Conservation (phyloP, 2,888 invertebrate genomes). For the Pseudococcus viburni region DNA sequence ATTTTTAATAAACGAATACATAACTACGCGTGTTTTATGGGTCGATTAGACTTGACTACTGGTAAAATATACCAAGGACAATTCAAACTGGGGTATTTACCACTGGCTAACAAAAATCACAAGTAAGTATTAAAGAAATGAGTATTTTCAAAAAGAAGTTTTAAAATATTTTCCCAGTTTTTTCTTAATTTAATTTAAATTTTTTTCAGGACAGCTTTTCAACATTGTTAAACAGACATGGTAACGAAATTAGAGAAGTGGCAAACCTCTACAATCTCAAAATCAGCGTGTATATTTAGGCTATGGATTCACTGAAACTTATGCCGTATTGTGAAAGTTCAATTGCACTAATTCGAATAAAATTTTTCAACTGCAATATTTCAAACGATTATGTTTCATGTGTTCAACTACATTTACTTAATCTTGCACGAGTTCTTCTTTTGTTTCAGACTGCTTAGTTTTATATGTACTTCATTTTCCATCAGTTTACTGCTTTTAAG, state of each 20-base stretch:
- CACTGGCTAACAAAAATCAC: not conserved
- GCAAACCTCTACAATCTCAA: not conserved
- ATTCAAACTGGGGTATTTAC: not conserved
- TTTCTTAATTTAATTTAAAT: no score
- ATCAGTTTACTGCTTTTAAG: no score
- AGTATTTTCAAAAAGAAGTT: no score
- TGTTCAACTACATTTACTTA: no score
- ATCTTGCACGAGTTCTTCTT: no score
- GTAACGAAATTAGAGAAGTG: not conserved
- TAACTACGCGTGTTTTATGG: not conserved
- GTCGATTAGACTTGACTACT: not conserved
- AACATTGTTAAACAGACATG: not conserved
- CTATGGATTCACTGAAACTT: not conserved
- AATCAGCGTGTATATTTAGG: not conserved
- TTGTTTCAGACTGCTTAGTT: no score
- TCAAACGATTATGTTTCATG: no score
- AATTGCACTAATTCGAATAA: no score
- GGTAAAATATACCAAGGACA: not conserved
- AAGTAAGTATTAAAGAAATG: conserved; percentile 16
- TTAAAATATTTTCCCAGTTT: no score
- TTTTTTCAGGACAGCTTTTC: not conserved
- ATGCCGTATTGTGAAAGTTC: not conserved
- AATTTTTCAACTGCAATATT: no score
- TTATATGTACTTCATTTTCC: no score
- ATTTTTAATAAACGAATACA: not conserved